These are phyloP conservation scores for Heliothis virescens DNA, from an alignment of 1,140 invertebrate species.

Conservation along the genomic window DNA sequence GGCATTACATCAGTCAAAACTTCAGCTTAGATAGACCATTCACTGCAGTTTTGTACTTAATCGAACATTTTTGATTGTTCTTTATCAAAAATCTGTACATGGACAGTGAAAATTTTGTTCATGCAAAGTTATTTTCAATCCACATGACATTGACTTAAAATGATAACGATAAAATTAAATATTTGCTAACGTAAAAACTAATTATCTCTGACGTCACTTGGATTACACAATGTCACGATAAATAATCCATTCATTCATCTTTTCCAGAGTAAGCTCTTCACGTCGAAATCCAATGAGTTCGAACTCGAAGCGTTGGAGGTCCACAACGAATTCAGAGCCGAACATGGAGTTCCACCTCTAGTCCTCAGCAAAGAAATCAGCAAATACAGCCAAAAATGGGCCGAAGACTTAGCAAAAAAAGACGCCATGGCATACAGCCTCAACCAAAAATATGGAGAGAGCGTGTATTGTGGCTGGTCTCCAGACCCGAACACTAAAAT, in stretches of 20 bases:
- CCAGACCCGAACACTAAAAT: slow-evolving; percentile 89
- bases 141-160: background rate
- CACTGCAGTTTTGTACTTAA: too few species aligned
- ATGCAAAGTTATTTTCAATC: background rate
- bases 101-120: too few species aligned
- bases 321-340: slow-evolving; percentile 92
- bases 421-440: slow-evolving; percentile 89
- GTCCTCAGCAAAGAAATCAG: slow-evolving; percentile 84
- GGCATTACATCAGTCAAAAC: too few species aligned
- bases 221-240: slow-evolving; percentile 12
- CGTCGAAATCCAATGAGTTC: slow-evolving; percentile 82
- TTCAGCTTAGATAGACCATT: too few species aligned
- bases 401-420: slow-evolving; percentile 90
- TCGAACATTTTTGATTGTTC: too few species aligned
- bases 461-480: slow-evolving; percentile 89
- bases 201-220: background rate
- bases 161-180: slow-evolving; percentile 1
- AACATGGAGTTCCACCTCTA: slow-evolving; percentile 89
- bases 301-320: slow-evolving; percentile 89
- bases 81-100: too few species aligned
- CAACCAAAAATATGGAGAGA: slow-evolving; percentile 87
- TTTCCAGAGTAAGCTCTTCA: slow-evolving; percentile 81
- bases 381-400: slow-evolving; percentile 91
- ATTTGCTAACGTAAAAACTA: background rate
- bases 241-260: slow-evolving; percentile 31